These are phyloP conservation scores for Lissonota sp. DNA, from an alignment of 2,888 invertebrate species.

Conservation along the genomic window DNA sequence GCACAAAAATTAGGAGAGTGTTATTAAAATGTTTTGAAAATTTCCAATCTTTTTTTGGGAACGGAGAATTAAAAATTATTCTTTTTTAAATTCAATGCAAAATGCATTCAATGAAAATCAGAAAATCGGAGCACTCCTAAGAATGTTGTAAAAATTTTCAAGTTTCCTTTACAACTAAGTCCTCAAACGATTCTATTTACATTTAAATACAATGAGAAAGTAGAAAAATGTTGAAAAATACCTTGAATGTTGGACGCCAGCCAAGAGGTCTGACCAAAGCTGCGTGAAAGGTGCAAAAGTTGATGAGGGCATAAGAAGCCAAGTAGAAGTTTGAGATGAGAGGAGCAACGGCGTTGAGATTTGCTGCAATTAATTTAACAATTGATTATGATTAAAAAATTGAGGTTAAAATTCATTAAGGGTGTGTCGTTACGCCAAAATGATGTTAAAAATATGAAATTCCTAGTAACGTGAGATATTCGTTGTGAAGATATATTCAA, in stretches of 20 bases:
- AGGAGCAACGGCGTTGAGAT: conserved; percentile 95
- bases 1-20: too few species aligned
- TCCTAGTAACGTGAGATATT: too few species aligned
- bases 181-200: too few species aligned
- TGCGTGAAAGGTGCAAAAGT: conserved; percentile 98
- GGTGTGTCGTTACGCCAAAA: neutral
- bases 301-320: conserved; percentile 96
- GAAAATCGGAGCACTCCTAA: too few species aligned
- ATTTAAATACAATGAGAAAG: neutral
- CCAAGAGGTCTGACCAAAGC: conserved; percentile 94
- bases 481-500: too few species aligned
- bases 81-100: too few species aligned
- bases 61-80: too few species aligned
- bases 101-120: too few species aligned
- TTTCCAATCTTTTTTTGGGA: too few species aligned
- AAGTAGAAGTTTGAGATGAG: conserved; percentile 98
- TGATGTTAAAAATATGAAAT: neutral
- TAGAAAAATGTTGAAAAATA: conserved; percentile 81
- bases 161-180: too few species aligned
- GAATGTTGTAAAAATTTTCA: too few species aligned
- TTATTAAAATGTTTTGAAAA: too few species aligned
- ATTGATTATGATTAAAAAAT: neutral
- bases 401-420: neutral
- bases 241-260: conserved; percentile 95
- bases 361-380: conserved; percentile 85